Base-by-base conservation (phyloP, 2,888 invertebrate genomes). In the Xanthia icteritia region DNA sequence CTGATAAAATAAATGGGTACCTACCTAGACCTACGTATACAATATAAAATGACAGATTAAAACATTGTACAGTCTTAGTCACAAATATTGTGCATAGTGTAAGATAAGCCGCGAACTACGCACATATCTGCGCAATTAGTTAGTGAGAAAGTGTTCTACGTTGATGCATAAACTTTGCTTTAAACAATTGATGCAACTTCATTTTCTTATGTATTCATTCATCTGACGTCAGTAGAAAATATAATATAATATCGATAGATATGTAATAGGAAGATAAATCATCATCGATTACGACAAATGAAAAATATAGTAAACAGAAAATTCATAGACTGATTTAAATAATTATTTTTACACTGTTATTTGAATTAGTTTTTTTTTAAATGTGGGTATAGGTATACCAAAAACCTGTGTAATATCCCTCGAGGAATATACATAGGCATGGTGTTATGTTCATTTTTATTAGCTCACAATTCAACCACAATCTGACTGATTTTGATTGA, bases 21-120 rank as follows among this genome's bases (percentile, higher is more conserved):
- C 23, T 23, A 31, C 31, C 2, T n/a, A n/a, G n/a, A 64, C 27
- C 5, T 48, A 31, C 5, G 42, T 42, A 42, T 11, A n/a, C 23
- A 23, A 54, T n/a, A 45, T 48, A 39, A 45, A 71, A 58, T 65
- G 48, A 64, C 39, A 73, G 36, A 51, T 65, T 13, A 45, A 73
- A 66, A 79, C 82, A 48, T 48, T 79, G 45, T 75, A 27, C 15
- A 23, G 45, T 27, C 11, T 80, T 83, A 54, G 77, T 83, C 78
- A 80, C 60, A 69, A 77, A 83, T 77, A 69, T 60, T 69, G 20
- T 77, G 36, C 27, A 45, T 31, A 51, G 1, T 11, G 27, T 39
- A 51, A 83, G 78, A 83, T 80, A 80, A 83, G 54, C 51, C n/a
- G 42, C 23, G 15, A 64, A 23, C 15, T 36, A 31, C 68, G 77